Base-by-base conservation (phyloP, 2,888 invertebrate species). In the Dryobota labecula region DNA sequence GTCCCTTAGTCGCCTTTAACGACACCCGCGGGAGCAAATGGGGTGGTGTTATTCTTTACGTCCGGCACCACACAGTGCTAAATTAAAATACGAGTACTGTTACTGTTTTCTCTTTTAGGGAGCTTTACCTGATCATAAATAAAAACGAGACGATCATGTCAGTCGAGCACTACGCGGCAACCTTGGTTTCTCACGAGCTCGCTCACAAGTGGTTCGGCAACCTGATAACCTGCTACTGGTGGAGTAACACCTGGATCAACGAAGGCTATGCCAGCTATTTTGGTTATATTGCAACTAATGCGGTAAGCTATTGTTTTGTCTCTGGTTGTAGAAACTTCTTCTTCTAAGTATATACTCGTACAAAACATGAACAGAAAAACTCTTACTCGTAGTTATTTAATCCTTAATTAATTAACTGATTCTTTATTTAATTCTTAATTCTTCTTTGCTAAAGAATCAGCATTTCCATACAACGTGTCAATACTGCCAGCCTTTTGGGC, bases 191-290 rank as follows among this genome's bases (percentile, higher is more conserved):
- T 0, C 97, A 97, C 78, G 97, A 97, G 80, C 94, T 96, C n/a
- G 95, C 96, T 0, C 98, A 98, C 88, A 97, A 97, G 93, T 98
- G 98, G 98, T 98, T 98, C 86, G 98, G 98, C 0, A 97, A 98
- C 89, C 91, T 97, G 54, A 97, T 98, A 18, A 97, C 97, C 2
- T 96, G 97, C 54, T 94, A 95, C 80, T 98, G 97, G 98, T 98
- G 98, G 98, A 96, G 96, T 30, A 97, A 96, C 74, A 96, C 97
- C 1, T 98, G 98, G 97, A 94, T 98, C 27, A 98, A 97, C 85
- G 98, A 98, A 89, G 98, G 97, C 0, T 98, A 97, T 84, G 98
- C 98, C 1, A 96, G 96, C 72, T 97, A 97, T 86, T 97, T 97
- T 69, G 97, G 98, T 81, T 97, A 97, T 83, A 95, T 96, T 54